These are phyloP conservation scores for Felis catus DNA, from an alignment of 2,113 vertebrate species.

Conservation along the genomic window DNA sequence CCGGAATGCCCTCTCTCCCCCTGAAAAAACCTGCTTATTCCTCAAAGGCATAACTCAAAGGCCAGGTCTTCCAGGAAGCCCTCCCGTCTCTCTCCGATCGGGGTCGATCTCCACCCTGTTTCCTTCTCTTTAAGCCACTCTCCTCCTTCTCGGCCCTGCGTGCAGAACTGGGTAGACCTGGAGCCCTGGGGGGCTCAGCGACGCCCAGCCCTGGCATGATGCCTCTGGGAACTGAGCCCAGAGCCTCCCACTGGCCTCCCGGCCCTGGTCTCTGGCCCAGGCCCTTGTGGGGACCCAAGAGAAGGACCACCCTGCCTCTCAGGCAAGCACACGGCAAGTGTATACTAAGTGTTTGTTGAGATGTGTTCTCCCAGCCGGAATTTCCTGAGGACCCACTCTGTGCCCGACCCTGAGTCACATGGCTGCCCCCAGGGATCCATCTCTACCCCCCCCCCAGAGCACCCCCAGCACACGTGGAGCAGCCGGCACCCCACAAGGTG, in stretches of 20 bases:
- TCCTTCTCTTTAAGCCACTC: neutral
- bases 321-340: neutral
- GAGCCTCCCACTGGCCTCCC: neutral
- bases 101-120: too few species aligned
- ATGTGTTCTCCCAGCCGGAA: fast-evolving
- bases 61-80: neutral
- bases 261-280: neutral
- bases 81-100: neutral
- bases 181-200: fast-evolving
- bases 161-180: neutral
- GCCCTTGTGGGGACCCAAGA: neutral
- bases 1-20: neutral
- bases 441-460: fast-evolving
- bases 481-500: neutral
- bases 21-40: neutral
- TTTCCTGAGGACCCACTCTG: neutral
- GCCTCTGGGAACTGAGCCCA: neutral
- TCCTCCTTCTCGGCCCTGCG: neutral
- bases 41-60: neutral
- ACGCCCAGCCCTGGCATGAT: too few species aligned
- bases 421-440: neutral
- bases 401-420: neutral
- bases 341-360: neutral
- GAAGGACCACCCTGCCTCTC: neutral
- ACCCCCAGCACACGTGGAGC: fast-evolving